Conservation (phyloP, 2,888 invertebrate species). For the Fragum sueziense region DNA sequence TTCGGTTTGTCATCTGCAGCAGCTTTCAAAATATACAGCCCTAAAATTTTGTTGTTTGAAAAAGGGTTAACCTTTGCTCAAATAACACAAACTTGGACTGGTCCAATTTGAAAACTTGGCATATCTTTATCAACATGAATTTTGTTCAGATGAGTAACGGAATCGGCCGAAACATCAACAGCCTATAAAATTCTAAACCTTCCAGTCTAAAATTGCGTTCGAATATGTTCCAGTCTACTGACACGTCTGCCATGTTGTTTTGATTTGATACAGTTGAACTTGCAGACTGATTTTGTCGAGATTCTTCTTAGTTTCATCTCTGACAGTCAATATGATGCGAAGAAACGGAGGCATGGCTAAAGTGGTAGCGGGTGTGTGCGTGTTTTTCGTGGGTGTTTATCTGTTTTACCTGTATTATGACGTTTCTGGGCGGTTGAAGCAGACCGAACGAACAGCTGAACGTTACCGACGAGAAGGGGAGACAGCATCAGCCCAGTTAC, state of each 20-base stretch:
- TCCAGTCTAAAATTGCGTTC: not conserved
- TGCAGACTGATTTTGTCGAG: not conserved
- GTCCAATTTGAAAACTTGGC: too few species aligned
- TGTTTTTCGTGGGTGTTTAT: conserved; percentile 68
- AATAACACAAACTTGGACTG: too few species aligned
- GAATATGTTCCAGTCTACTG: conserved; percentile 22
- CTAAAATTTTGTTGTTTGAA: too few species aligned
- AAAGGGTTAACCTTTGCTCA: too few species aligned
- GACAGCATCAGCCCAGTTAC: conserved; percentile 71
- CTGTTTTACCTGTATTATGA: conserved; percentile 72
- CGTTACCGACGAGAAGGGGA: conserved; percentile 74
- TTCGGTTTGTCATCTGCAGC: too few species aligned
- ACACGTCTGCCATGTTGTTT: conserved; percentile 74
- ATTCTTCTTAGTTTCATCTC: not conserved
- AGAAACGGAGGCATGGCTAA: conserved; percentile 67
- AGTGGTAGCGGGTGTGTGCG: conserved; percentile 62
- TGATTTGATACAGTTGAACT: conserved; percentile 30
- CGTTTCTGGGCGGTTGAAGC: conserved; percentile 68
- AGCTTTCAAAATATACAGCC: too few species aligned
- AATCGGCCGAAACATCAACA: too few species aligned
- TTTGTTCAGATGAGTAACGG: too few species aligned
- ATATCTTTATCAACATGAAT: too few species aligned
- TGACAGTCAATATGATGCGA: conserved; percentile 55
- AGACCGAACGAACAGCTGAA: conserved; percentile 71
- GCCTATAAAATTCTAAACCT: too few species aligned